A percentile compares a stretch with the other conserved stretches of the same genome.
Conservation (phyloP, 2,797 vertebrate species). For the Rhynchonycteris naso region DNA sequence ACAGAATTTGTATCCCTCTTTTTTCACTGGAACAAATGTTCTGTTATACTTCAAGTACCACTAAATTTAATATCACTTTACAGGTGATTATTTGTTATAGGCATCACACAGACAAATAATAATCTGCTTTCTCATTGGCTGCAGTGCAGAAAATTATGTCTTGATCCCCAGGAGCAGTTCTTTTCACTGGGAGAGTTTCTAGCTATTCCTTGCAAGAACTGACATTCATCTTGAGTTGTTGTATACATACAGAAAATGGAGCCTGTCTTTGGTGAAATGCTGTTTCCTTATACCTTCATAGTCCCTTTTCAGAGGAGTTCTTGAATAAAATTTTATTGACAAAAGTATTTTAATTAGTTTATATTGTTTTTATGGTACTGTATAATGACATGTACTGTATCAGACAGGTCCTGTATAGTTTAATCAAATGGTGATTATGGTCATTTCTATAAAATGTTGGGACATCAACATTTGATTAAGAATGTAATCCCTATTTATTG, state of each 20-base stretch:
- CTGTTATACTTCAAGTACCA: constrained; percentile 20
- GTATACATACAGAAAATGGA: background rate
- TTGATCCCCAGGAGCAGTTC: background rate
- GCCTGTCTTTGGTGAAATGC: background rate
- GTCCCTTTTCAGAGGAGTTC: background rate
- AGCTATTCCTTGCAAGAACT: background rate
- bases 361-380: constrained; percentile 18
- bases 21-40: background rate
- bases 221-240: background rate
- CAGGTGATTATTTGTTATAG: background rate
- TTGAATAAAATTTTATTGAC: background rate
- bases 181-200: background rate
- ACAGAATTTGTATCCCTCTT: background rate
- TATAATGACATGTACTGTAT: background rate
- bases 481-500: background rate
- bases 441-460: constrained; percentile 21
- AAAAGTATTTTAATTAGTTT: background rate
- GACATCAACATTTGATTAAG: background rate
- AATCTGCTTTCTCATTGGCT: background rate
- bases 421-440: background rate
- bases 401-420: background rate
- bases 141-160: background rate
- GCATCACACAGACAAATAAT: background rate
- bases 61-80: background rate
- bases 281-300: background rate